Evolutionary conservation across 2,888 invertebrate species (phyloP).

Genomic region (Sisyra terminalis): DNA sequence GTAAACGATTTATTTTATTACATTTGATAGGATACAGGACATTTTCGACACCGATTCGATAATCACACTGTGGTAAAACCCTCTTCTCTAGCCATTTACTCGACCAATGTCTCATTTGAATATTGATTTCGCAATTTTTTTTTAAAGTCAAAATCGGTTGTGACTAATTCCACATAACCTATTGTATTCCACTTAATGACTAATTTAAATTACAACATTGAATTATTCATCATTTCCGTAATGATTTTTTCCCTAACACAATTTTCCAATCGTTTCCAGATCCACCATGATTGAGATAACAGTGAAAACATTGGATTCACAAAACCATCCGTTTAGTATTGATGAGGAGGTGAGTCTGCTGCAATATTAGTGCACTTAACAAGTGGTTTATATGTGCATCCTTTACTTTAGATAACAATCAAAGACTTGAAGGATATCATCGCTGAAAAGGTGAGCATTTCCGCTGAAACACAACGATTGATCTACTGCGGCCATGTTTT

Average conservation of each 20-base stretch:
- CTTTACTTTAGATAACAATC: constrained; percentile 52
- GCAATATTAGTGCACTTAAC: constrained; percentile 5
- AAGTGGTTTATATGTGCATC: constrained; percentile 1
- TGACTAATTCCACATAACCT: too few species aligned
- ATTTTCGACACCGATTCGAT: too few species aligned
- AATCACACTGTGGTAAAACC: too few species aligned
- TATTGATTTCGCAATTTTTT: too few species aligned
- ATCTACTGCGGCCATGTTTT: constrained; percentile 92
- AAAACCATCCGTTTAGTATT: constrained; percentile 65
- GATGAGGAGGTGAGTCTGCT: constrained; percentile 63
- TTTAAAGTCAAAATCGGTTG: too few species aligned
- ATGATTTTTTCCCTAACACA: neutral
- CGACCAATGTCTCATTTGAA: too few species aligned
- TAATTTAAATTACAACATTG: too few species aligned
- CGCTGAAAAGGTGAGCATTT: constrained; percentile 58
- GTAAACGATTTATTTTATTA: too few species aligned
- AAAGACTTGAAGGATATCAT: constrained; percentile 67
- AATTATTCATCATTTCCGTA: neutral
- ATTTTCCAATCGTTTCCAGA: neutral
- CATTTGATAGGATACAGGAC: too few species aligned
- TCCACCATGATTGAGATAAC: constrained; percentile 64
- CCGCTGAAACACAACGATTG: constrained; percentile 69
- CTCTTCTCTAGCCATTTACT: too few species aligned
- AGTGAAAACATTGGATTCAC: constrained; percentile 79
- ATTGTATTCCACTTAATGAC: too few species aligned